These are phyloP conservation scores for Erpetoichthys calabaricus DNA, from an alignment of 2,797 vertebrate genomes.

Conservation along the genomic window DNA sequence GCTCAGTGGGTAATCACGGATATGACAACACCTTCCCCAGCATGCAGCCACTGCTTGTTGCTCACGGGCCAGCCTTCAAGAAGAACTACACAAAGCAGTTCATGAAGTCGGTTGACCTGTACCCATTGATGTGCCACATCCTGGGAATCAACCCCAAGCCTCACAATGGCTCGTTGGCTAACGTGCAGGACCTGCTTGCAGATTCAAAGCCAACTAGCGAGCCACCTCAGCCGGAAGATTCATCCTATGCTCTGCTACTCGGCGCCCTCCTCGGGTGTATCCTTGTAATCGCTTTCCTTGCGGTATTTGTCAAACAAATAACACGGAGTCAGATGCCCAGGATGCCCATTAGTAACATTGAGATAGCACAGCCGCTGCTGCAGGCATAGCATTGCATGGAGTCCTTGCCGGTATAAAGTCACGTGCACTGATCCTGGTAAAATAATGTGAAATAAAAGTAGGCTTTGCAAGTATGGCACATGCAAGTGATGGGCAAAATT, in stretches of 20 bases:
- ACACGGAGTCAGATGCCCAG: slow-evolving; percentile 50
- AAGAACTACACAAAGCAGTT: slow-evolving; percentile 52
- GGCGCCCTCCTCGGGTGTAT: slow-evolving; percentile 57
- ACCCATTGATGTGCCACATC: slow-evolving; percentile 78
- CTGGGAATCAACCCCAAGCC: slow-evolving; percentile 56
- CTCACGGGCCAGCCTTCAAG: slow-evolving; percentile 74
- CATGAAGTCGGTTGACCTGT: slow-evolving; percentile 74
- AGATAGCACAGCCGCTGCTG: slow-evolving; percentile 73
- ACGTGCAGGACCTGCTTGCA: slow-evolving; percentile 60
- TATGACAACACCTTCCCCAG: slow-evolving; percentile 69
- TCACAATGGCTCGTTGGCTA: slow-evolving; percentile 71
- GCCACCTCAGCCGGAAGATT: slow-evolving; percentile 14
- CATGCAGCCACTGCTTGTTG: slow-evolving; percentile 83
- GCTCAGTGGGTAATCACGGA: slow-evolving; percentile 78
- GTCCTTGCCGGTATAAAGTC: too few relatives aligned
- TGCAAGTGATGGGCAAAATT: too few relatives aligned
- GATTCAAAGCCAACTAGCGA: slow-evolving; percentile 20
- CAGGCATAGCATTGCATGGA: slow-evolving; percentile 45
- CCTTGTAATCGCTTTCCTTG: slow-evolving; percentile 64
- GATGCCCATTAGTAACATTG: slow-evolving; percentile 46
- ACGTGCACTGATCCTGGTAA: too few relatives aligned
- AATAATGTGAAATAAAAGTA: too few relatives aligned
- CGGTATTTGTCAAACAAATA: slow-evolving; percentile 61
- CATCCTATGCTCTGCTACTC: slow-evolving; percentile 49
- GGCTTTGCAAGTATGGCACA: too few relatives aligned